These are phyloP conservation scores for Plutomurus gul DNA, from an alignment of 1,140 invertebrate species.

Conservation along the genomic window DNA sequence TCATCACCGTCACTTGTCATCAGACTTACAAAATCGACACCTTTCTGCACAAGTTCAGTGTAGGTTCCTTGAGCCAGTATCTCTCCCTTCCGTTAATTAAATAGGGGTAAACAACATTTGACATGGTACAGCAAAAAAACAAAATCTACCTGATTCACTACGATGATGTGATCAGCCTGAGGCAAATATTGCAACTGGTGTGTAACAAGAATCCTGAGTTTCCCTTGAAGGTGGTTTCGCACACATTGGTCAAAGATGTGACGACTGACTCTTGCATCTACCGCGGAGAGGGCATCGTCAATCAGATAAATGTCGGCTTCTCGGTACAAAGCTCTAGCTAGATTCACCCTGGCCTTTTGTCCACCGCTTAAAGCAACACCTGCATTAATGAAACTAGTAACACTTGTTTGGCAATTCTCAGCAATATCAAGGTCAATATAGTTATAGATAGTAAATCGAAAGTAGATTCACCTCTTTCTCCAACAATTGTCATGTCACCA, in stretches of 20 bases:
- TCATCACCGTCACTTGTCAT: slow-evolving; percentile 58
- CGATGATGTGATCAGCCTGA: slow-evolving; percentile 74
- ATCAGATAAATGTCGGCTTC: slow-evolving; percentile 61
- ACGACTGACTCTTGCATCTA: slow-evolving; percentile 62
- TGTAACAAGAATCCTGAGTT: slow-evolving; percentile 74
- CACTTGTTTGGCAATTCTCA: neutral
- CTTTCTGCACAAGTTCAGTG: slow-evolving; percentile 63
- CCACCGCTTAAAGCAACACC: slow-evolving; percentile 57
- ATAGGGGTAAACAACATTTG: neutral
- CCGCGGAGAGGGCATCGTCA: slow-evolving; percentile 64
- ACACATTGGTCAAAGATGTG: slow-evolving; percentile 62
- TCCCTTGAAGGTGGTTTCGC: slow-evolving; percentile 26
- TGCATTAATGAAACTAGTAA: neutral
- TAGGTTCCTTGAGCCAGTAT: slow-evolving; percentile 65
- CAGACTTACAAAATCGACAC: slow-evolving; percentile 69
- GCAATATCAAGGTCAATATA: neutral
- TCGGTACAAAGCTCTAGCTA: slow-evolving; percentile 66
- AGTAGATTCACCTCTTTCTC: slow-evolving; percentile 73
- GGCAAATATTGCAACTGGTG: slow-evolving; percentile 82
- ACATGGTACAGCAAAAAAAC: neutral
- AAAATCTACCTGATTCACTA: slow-evolving; percentile 66
- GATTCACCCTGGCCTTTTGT: slow-evolving; percentile 66
- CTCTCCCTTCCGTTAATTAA: slow-evolving; percentile 53
- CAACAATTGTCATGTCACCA: slow-evolving; percentile 85
- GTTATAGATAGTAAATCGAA: neutral